Evolutionary conservation across 2,113 vertebrate species (phyloP).

Genomic region (Geothlypis trichas): DNA sequence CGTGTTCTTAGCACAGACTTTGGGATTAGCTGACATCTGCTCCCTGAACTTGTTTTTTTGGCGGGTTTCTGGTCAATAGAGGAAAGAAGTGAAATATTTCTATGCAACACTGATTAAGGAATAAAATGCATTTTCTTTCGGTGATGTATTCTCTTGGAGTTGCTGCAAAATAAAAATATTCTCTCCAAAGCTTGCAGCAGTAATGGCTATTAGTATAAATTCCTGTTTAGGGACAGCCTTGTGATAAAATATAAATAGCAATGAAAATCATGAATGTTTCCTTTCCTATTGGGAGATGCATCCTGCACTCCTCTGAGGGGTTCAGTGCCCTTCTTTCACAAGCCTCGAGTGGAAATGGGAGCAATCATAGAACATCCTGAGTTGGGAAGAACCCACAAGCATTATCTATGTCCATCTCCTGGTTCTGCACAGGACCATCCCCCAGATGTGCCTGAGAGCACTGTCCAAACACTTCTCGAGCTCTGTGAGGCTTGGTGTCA

Average conservation of each 20-base stretch:
- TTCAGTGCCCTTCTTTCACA: not conserved
- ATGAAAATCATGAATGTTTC: not conserved
- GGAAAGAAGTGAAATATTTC: conserved; percentile 1
- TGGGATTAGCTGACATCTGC: conserved; percentile 42
- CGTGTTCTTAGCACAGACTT: conserved; percentile 18
- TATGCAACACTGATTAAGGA: not conserved
- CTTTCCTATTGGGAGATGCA: not conserved
- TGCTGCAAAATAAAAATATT: not conserved
- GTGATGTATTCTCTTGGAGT: not conserved
- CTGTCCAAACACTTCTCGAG: rapidly evolving
- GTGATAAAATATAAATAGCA: not conserved
- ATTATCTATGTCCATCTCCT: not conserved
- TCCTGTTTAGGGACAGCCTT: not conserved
- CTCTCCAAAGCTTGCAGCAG: not conserved
- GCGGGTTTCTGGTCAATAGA: not conserved
- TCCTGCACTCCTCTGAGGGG: not conserved
- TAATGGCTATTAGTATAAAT: not conserved
- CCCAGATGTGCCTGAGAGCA: not conserved
- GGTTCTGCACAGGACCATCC: not conserved
- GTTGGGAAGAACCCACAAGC: not conserved
- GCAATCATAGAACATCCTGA: not conserved
- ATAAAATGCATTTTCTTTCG: not conserved
- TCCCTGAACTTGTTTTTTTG: conserved; percentile 24
- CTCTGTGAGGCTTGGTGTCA: not conserved
- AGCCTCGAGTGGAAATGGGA: not conserved